Evolutionary conservation across 2,888 invertebrate genomes (phyloP).

Genomic region (Phyllotreta striolata): DNA sequence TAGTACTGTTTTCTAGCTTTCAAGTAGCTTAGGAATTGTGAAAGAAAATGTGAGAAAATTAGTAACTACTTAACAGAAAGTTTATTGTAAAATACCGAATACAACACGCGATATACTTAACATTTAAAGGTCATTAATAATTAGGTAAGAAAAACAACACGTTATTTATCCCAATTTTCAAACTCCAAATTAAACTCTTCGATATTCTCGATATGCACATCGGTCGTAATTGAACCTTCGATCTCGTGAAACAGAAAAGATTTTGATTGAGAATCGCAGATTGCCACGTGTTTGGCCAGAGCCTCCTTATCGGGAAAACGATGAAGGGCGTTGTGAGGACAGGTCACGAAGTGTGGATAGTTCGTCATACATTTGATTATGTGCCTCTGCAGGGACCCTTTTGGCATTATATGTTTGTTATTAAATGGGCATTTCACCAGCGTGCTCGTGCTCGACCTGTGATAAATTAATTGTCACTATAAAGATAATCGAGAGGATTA

Average conservation of each 20-base stretch:
- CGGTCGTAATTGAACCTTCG: slow-evolving; percentile 27
- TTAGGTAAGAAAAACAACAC: too few relatives aligned
- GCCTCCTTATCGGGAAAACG: slow-evolving; percentile 49
- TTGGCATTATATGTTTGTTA: slow-evolving; percentile 49
- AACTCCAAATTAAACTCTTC: slow-evolving; percentile 45
- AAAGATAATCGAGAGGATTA: background rate
- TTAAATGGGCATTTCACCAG: slow-evolving; percentile 55
- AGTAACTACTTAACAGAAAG: too few relatives aligned
- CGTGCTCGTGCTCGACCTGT: slow-evolving; percentile 34
- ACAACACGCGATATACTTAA: too few relatives aligned
- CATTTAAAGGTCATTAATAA: too few relatives aligned
- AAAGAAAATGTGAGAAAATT: too few relatives aligned
- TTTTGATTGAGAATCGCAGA: slow-evolving; percentile 47
- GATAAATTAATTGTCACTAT: background rate
- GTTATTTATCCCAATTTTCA: slow-evolving; percentile 51
- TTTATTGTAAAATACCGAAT: too few relatives aligned
- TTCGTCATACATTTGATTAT: slow-evolving; percentile 56
- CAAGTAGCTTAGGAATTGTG: too few relatives aligned
- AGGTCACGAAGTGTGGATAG: slow-evolving; percentile 53
- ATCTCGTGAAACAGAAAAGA: slow-evolving; percentile 26
- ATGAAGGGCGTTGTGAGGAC: slow-evolving; percentile 57
- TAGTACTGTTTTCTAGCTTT: too few relatives aligned
- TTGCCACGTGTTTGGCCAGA: slow-evolving; percentile 49
- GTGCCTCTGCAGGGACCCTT: slow-evolving; percentile 53
- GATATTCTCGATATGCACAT: slow-evolving; percentile 40